Evolutionary conservation across 2,113 vertebrate species (phyloP), one percentile per base, ranked within the genome.

Genomic region (Burhinus bistriatus): DNA sequence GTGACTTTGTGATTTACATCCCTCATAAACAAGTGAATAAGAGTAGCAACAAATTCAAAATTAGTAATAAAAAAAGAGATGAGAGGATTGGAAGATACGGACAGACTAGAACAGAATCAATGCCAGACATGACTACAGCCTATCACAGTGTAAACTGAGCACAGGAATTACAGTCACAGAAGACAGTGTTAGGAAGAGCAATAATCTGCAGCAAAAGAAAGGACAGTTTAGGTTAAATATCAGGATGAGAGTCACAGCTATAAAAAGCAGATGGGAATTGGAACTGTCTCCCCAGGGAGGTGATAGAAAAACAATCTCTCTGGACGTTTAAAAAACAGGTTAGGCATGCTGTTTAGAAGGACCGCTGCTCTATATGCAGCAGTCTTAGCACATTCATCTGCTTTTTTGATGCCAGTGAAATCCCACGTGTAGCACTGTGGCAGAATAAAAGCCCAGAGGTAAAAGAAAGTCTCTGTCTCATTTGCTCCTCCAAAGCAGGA

Each of bases 261-360:
- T 87, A 97, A 85, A 95, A 97, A 97, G 77, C 91, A 95, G 73
- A 94, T 87, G 83, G 89, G 80, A 90, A 94, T 70, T 82, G 22
- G 94, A 92, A 93, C 11, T 68, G 90, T 64, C 65, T 95, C 92
- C 83, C 90, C 40, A 61, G 80, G 69, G 94, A 95, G 44, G 52
- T 5, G 12, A 94, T 2, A 89, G 86, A 84, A 95, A 94, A 32
- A 49, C 58, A 71, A 59, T 62, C 77, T 88, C 75, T 71, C 57
- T 78, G 40, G 83, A 86, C 86, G 83, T 89, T 97, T 72, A 71
- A 83, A 82, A 89, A 89, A 38, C 65, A 87, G 73, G 81, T 91
- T 95, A 93, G 87, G 84, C 66, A 20, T 20, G 45, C 77, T 89
- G 75, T 73, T 86, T 22, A 66, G 79, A 54, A 90, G 59, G 72